phyloP scores from a whole-genome alignment of 2,113 vertebrate species.

The Melanerpes aurifrons region DNA sequence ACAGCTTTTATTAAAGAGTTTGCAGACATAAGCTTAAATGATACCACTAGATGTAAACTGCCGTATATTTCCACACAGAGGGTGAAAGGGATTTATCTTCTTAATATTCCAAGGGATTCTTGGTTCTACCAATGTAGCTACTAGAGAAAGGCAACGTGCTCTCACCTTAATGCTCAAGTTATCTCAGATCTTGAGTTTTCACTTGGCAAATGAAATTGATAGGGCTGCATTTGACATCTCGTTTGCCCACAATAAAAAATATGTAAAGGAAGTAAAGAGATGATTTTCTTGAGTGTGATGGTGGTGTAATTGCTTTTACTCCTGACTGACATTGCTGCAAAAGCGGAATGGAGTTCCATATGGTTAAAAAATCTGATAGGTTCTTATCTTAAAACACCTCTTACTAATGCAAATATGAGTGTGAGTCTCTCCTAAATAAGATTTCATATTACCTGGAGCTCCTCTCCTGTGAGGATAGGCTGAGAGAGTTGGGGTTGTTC shows the following conservation, averaged over 20 bases:
- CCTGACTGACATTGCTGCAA: background rate
- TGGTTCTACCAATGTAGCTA: background rate
- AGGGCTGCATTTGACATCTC: background rate
- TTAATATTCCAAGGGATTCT: background rate
- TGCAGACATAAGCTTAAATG: background rate
- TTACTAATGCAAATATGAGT: background rate
- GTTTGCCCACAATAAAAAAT: background rate
- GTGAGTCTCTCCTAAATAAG: background rate
- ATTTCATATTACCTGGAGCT: background rate
- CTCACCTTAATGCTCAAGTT: background rate
- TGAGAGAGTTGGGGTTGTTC: too few species aligned
- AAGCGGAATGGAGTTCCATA: constrained; percentile 3
- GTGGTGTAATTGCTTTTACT: constrained; percentile 12
- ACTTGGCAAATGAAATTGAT: background rate
- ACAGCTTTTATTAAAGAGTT: background rate
- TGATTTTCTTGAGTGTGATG: background rate
- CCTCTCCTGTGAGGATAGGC: too few species aligned
- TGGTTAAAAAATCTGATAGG: constrained; percentile 22
- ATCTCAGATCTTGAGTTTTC: background rate
- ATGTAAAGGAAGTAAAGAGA: constrained; percentile 12
- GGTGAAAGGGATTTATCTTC: background rate
- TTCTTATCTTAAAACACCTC: constrained; percentile 16
- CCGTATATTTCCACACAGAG: accelerated
- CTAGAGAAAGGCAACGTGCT: background rate
- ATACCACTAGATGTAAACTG: background rate